Evolutionary conservation across 2,113 vertebrate species (phyloP).

Genomic region (Megaceryle maxima): DNA sequence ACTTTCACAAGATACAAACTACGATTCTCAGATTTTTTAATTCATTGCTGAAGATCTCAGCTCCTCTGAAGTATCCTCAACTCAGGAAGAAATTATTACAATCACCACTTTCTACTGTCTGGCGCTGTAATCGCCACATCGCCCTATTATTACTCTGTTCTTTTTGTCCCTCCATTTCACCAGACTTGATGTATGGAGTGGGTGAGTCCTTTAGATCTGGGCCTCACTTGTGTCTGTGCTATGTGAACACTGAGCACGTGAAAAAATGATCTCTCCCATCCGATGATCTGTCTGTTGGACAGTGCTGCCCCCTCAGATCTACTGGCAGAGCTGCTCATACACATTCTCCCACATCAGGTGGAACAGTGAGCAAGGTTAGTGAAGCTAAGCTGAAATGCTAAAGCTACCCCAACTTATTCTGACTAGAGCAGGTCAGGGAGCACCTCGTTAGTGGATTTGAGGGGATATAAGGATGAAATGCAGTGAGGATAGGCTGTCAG

Average conservation of each 20-base stretch:
- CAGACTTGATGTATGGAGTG: background rate
- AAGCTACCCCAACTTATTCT: background rate
- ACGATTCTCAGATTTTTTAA: background rate
- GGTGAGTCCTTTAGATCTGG: background rate
- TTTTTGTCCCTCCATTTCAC: background rate
- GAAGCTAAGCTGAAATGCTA: background rate
- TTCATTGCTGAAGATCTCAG: background rate
- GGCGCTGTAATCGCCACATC: background rate
- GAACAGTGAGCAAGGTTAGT: background rate
- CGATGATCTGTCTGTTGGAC: background rate
- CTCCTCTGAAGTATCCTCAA: background rate
- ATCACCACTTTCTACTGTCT: background rate
- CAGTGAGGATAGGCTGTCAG: background rate
- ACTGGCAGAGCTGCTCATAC: background rate
- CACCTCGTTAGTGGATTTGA: slow-evolving; percentile 1
- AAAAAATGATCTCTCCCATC: background rate
- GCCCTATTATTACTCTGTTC: background rate
- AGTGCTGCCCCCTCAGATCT: slow-evolving; percentile 3
- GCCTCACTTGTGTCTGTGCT: background rate
- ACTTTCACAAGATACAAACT: background rate
- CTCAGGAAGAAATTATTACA: background rate
- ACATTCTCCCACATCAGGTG: background rate
- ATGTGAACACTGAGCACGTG: background rate
- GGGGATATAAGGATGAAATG: slow-evolving; percentile 2
- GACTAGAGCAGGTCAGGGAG: background rate